Base-by-base conservation (phyloP, 2,113 vertebrate species). In the Cervus canadensis region DNA sequence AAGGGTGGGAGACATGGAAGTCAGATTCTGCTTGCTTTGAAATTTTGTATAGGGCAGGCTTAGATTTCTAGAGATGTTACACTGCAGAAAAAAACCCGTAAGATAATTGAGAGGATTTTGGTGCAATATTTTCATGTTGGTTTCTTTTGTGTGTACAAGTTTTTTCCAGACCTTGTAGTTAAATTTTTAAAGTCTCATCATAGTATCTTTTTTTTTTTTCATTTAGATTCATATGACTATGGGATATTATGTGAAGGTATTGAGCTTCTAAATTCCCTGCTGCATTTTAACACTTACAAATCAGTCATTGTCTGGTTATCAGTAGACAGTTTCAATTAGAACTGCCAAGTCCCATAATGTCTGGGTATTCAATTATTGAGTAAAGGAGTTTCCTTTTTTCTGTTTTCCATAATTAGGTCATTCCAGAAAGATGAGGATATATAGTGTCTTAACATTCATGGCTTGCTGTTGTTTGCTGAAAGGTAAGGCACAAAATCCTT, bases 401-500 rank as follows among this genome's bases (percentile, higher is more conserved):
- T 98, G 90, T 98, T 86, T 98, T 57, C 40, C 83, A 45, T 91
- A 82, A 98, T 96, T 96, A 99, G 99, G 88, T 98, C 95, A 93
- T 95, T 52, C 28, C 64, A 95, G 76, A 96, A 97, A 91, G 59
- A 99, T 99, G 99, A 96, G 89, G 26, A 76, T 87, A 95, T 98
- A 97, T 67, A 12, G 94, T 96, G n/a, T 98, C 14, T 96, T 92
- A 90, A 4, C 64, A 45, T 96, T 99, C 87, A 85, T 87, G 74
- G 84, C 91, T 97, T 96, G 79, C 96, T 98, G 95, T 97, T 79
- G 96, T 94, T 98, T 98, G 67, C 52, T 98, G 78, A 97, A 97
- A 33, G 99, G 99, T 99, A 99, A 99, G 99, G 96, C 48, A 48
- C 16, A 26, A 84, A 83, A 97, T 23, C 79, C 9, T 96, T 92